These are phyloP conservation scores for Holcopasites calliopsidis DNA, from an alignment of 1,140 invertebrate genomes.

Conservation along the genomic window DNA sequence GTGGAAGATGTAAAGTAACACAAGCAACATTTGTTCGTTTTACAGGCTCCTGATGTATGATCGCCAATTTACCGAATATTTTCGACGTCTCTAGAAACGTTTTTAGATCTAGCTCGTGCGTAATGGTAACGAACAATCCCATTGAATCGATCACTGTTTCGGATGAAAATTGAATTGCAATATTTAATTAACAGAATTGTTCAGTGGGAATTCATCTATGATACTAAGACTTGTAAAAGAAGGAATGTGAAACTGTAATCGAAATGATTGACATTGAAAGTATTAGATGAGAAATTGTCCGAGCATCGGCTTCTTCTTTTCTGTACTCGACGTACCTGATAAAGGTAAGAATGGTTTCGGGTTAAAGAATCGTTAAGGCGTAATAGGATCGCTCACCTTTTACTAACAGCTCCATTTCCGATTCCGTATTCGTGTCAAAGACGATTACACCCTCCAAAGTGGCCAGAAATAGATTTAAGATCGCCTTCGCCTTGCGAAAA, in stretches of 20 bases:
- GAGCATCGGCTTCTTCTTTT: background rate
- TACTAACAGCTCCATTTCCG: conserved; percentile 65
- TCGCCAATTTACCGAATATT: conserved; percentile 68
- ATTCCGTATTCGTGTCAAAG: conserved; percentile 56
- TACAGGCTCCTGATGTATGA: conserved; percentile 52
- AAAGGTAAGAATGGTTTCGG: conserved; percentile 1
- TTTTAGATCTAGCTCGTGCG: conserved; percentile 67
- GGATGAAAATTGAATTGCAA: background rate
- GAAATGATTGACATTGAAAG: background rate
- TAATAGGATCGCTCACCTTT: conserved; percentile 65
- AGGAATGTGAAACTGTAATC: too few species aligned
- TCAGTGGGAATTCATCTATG: too few species aligned
- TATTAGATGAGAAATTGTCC: background rate
- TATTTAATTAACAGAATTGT: too few species aligned
- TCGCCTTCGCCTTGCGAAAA: conserved; percentile 65
- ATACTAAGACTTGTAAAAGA: too few species aligned
- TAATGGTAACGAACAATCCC: conserved; percentile 60
- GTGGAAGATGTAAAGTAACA: conserved; percentile 58
- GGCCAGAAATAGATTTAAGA: conserved; percentile 66
- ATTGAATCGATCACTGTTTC: conserved; percentile 65
- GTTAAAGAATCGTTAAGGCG: conserved; percentile 55
- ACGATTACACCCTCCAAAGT: conserved; percentile 62
- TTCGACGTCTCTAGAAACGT: conserved; percentile 70
- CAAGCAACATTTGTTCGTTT: conserved; percentile 43
- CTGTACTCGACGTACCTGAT: background rate